Evolutionary conservation across 2,888 invertebrate species (phyloP), one percentile per base, ranked within the genome.

Genomic region (Cantharis rustica): DNA sequence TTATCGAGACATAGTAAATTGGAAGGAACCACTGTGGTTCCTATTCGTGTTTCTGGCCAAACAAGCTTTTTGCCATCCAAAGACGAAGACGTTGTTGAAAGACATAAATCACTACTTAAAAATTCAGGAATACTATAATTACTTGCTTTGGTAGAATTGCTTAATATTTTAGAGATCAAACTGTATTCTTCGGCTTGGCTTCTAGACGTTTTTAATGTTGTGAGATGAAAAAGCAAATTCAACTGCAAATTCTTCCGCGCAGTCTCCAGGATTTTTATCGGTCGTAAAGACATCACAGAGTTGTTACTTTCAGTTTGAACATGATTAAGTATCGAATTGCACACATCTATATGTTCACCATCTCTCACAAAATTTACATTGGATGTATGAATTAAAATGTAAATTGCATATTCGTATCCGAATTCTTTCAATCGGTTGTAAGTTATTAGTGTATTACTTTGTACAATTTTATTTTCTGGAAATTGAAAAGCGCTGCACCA

Each of bases 1-100:
- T 85, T 82, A 84, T 91, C 90, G 72, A 92, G 85, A 80, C 92
- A 92, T 77, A 92, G 88, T 79, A 90, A 88, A 61, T 86, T 87
- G 47, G 47, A 47, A 2, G 91, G 90, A 1, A 90, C 89, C 0
- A 89, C 87, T 62, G 89, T 88, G 72, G 90, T 88, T 0, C 90
- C 91, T 27, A 90, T 88, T 17, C 83, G 80, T 26, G 90, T 90
- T 76, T 89, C 82, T 71, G 88, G 89, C 90, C 90, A 90, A 70
- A 63, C 71, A 11, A 81, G 31, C 10, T 64, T 71, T 10, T 63
- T 71, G 3, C 23, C 66, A 31, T 75, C 66, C 3, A 47, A 62
- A 7, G 26, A 47, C n/a, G 47, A 4, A 0, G 47, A n/a, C 7
- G n/a, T 47, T n/a, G 47, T 47, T 0, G 47, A 47, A n/a, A n/a